phyloP scores from a whole-genome alignment of 2,113 vertebrate species.

The Corvus moneduloides region DNA sequence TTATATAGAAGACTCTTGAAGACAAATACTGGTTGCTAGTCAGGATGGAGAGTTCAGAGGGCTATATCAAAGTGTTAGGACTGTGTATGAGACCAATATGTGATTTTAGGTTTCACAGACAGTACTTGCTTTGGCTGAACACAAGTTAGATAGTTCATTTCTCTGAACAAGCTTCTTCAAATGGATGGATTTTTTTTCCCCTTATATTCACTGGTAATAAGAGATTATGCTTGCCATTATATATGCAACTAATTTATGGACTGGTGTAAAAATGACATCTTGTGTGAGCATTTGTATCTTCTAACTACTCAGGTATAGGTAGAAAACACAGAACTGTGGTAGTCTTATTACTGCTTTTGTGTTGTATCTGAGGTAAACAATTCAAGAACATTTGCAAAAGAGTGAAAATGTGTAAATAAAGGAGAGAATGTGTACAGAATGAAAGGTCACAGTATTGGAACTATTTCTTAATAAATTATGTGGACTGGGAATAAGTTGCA shows the following conservation, averaged over 20 bases:
- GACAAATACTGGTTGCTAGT: not conserved
- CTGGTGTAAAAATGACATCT: not conserved
- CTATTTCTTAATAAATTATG: not conserved
- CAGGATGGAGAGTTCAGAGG: not conserved
- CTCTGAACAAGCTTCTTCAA: not conserved
- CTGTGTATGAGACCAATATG: not conserved
- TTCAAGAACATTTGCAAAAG: not conserved
- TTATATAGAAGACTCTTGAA: not conserved
- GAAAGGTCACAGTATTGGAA: not conserved
- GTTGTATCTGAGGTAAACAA: not conserved
- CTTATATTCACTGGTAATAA: not conserved
- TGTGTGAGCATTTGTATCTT: not conserved
- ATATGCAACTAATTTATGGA: not conserved
- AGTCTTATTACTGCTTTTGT: not conserved
- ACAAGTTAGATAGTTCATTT: not conserved
- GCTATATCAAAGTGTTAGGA: not conserved
- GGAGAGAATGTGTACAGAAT: not conserved
- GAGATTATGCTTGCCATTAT: not conserved
- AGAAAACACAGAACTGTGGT: not conserved
- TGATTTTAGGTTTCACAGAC: not conserved
- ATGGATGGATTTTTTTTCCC: not conserved
- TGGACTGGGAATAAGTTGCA: not conserved
- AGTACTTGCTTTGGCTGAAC: not conserved
- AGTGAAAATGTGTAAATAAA: not conserved
- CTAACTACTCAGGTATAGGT: not conserved